phyloP scores from a whole-genome alignment of 1,140 invertebrate species.

The Asbolus verrucosus region DNA sequence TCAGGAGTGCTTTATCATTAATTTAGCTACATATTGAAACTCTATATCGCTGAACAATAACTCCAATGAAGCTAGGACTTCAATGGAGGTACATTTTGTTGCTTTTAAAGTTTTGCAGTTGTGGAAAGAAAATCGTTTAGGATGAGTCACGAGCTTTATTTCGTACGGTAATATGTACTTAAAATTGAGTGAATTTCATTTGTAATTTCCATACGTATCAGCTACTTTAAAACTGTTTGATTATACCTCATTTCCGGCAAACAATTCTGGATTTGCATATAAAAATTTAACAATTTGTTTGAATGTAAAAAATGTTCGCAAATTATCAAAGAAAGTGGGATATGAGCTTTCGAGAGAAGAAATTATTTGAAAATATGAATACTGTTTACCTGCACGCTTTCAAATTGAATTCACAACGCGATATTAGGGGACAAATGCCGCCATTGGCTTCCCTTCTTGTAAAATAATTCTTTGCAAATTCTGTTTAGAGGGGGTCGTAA shows the following conservation, averaged over 20 bases:
- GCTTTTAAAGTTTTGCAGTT: neutral
- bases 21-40: too few relatives aligned
- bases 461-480: constrained; percentile 9
- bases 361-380: constrained; percentile 20
- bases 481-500: neutral
- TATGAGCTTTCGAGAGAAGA: neutral
- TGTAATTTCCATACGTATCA: constrained; percentile 30
- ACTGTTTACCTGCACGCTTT: constrained; percentile 16
- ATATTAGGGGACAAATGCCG: neutral
- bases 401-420: constrained; percentile 28
- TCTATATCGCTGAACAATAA: too few relatives aligned
- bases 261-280: too few relatives aligned
- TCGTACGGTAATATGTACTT: constrained; percentile 38
- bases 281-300: too few relatives aligned
- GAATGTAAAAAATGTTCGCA: too few relatives aligned
- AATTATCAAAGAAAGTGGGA: constrained; percentile 28
- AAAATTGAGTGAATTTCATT: constrained; percentile 34
- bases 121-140: constrained; percentile 8
- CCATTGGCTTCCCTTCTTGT: constrained; percentile 1
- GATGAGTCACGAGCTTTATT: constrained; percentile 20
- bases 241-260: constrained; percentile 35
- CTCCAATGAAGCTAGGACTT: too few relatives aligned
- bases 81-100: too few relatives aligned
- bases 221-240: constrained; percentile 37
- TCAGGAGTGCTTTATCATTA: too few relatives aligned